Percentiles rank a stretch among this genome's conserved stretches.
Conservation (phyloP, 2,113 vertebrate species). For the Phrynocephalus versicolor region DNA sequence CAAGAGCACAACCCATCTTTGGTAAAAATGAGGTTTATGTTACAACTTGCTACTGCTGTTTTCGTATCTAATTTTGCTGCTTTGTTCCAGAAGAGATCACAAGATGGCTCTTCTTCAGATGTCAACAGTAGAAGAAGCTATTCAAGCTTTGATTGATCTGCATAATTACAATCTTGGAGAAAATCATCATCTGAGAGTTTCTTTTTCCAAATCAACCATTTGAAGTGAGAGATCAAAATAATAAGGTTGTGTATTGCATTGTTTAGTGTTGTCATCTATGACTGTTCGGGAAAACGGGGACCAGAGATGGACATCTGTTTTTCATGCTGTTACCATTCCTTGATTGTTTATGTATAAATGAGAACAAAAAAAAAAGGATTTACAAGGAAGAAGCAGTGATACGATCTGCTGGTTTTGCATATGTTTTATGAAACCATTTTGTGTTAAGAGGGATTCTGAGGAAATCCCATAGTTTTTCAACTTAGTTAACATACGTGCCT, state of each 20-base stretch:
- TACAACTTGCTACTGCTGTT: slow-evolving; percentile 43
- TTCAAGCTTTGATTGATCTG: slow-evolving; percentile 95
- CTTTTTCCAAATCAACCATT: slow-evolving; percentile 98
- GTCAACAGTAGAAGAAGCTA: slow-evolving; percentile 96
- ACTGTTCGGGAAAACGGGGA: slow-evolving; percentile 88
- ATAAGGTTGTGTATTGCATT: slow-evolving; percentile 71
- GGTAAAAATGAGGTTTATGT: slow-evolving; percentile 4
- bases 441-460: slow-evolving; percentile 73
- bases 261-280: slow-evolving; percentile 81
- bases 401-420: slow-evolving; percentile 73
- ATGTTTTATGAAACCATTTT: slow-evolving; percentile 79
- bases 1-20: not conserved
- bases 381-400: slow-evolving; percentile 65
- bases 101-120: slow-evolving; percentile 99
- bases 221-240: slow-evolving; percentile 74
- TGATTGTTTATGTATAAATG: slow-evolving; percentile 67
- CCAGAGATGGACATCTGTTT: slow-evolving; percentile 82
- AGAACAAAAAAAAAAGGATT: slow-evolving; percentile 61
- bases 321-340: slow-evolving; percentile 84
- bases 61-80: slow-evolving; percentile 70
- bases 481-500: slow-evolving; percentile 92
- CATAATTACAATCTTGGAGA: slow-evolving; percentile 98
- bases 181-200: slow-evolving; percentile 96
- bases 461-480: slow-evolving; percentile 75
- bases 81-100: slow-evolving; percentile 89